Conservation (phyloP, 2,888 invertebrate species). For the Empis livida region DNA sequence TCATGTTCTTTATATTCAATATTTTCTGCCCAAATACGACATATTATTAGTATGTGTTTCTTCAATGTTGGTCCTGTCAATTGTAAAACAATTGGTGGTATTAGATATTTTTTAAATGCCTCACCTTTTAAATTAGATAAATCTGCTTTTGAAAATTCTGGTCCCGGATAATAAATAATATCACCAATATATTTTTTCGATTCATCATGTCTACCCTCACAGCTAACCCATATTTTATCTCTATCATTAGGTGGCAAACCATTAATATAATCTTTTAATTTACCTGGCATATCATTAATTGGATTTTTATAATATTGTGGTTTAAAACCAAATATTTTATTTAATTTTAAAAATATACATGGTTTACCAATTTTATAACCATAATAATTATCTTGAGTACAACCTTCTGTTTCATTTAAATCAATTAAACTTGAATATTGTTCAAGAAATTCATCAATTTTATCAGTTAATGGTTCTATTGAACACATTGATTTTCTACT, state of each 20-base stretch:
- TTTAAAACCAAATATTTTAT: constrained; percentile 64
- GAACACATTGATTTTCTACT: no score
- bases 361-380: constrained; percentile 62
- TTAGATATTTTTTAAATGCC: constrained; percentile 39
- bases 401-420: constrained; percentile 18
- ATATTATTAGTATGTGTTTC: constrained; percentile 62
- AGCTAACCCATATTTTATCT: constrained; percentile 67
- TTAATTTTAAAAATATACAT: constrained; percentile 74
- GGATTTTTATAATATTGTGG: constrained; percentile 49
- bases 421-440: no score
- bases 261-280: constrained; percentile 39
- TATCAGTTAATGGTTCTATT: no score
- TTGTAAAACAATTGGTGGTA: constrained; percentile 52
- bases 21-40: constrained; percentile 82
- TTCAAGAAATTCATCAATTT: no score
- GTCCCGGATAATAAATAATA: constrained; percentile 53
- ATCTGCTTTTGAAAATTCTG: constrained; percentile 51
- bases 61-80: constrained; percentile 40
- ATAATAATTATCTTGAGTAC: constrained; percentile 41
- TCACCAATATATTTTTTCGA: constrained; percentile 63
- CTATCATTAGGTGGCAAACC: constrained; percentile 17
- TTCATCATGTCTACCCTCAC: constrained; percentile 63
- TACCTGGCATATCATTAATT: constrained; percentile 44
- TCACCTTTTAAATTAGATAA: constrained; percentile 28
- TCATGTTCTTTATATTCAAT: constrained; percentile 30